Percentiles rank a stretch among this genome's conserved stretches.
phyloP scores from a whole-genome alignment of 2,113 vertebrate genomes.

The Empidonax traillii region DNA sequence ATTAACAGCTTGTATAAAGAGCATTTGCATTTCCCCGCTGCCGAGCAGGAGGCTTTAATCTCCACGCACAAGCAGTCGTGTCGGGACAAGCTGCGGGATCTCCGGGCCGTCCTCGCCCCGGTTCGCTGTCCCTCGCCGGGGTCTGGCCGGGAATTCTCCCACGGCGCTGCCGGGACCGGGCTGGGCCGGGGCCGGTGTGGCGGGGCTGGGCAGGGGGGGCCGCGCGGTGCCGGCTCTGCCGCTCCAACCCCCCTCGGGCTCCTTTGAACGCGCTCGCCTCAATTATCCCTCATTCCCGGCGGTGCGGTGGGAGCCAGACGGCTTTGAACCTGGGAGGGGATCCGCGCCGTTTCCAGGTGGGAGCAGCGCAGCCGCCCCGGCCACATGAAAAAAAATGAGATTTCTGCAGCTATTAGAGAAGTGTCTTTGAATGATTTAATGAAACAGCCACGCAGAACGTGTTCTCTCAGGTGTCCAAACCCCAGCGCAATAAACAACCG shows the following conservation, averaged over 20 bases:
- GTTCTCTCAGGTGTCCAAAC: slow-evolving; percentile 26
- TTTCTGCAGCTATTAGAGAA: neutral
- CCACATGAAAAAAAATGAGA: neutral
- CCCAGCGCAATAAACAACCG: slow-evolving; percentile 7
- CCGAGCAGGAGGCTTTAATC: neutral
- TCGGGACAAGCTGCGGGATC: neutral
- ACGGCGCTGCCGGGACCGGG: rapidly evolving
- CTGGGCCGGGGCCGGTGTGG: neutral
- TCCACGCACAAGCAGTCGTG: neutral
- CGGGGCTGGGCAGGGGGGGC: neutral
- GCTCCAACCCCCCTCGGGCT: neutral
- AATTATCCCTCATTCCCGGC: neutral
- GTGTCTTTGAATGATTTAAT: slow-evolving; percentile 52
- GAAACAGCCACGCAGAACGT: neutral
- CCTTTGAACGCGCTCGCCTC: neutral
- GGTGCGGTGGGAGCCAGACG: neutral
- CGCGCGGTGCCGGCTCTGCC: neutral
- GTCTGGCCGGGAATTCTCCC: rapidly evolving
- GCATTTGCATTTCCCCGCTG: neutral
- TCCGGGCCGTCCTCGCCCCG: neutral
- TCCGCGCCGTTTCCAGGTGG: neutral
- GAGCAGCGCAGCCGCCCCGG: neutral
- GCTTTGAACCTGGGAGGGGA: neutral
- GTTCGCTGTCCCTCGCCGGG: rapidly evolving
- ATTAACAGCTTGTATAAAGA: neutral